These are phyloP conservation scores for Aphis gossypii DNA, from an alignment of 1,140 invertebrate genomes.

Conservation along the genomic window DNA sequence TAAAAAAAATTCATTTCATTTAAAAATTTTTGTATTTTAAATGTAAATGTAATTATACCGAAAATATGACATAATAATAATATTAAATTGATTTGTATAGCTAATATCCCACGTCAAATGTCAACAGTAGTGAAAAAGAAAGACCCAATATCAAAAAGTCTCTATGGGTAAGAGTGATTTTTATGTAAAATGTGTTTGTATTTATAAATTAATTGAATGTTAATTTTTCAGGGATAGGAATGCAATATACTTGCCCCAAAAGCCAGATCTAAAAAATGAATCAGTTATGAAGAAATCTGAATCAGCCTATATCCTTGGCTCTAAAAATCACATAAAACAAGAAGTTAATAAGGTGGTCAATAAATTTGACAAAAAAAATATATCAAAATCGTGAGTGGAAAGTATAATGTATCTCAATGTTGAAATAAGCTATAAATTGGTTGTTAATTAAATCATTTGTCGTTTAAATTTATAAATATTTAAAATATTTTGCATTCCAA, in stretches of 20 bases:
- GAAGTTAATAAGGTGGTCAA: neutral
- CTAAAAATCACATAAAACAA: constrained; percentile 42
- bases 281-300: constrained; percentile 40
- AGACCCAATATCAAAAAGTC: neutral
- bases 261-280: neutral
- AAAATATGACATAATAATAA: neutral
- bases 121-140: constrained; percentile 20
- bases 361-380: neutral
- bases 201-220: neutral
- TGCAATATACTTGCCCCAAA: constrained; percentile 1
- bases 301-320: neutral
- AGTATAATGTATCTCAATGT: neutral
- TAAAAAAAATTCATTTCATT: neutral
- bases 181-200: neutral
- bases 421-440: constrained; percentile 10
- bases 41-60: neutral
- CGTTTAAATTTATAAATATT: neutral
- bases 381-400: constrained; percentile 36
- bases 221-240: neutral
- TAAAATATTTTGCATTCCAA: neutral
- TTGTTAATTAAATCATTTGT: neutral
- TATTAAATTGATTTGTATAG: constrained; percentile 22
- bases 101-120: constrained; percentile 8
- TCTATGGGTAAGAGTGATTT: neutral
- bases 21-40: neutral